phyloP scores from a whole-genome alignment of 2,888 invertebrate species.

The Fragum whitleyi region DNA sequence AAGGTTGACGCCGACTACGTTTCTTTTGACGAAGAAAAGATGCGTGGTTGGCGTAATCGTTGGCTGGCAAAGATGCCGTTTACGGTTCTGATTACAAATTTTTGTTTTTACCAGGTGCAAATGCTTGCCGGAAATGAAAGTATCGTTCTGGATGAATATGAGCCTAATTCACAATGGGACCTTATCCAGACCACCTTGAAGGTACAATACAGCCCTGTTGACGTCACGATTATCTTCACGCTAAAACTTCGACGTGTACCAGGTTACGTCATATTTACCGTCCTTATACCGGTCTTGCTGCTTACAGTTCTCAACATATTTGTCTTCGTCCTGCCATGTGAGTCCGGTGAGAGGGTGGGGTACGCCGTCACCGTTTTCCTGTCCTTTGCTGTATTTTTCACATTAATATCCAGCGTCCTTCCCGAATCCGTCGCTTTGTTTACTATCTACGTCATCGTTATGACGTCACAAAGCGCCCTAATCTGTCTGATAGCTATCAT shows the following conservation, averaged over 20 bases:
- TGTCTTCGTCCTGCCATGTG: constrained; percentile 29
- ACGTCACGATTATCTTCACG: not conserved
- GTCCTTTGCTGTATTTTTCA: constrained; percentile 28
- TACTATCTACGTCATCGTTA: constrained; percentile 10
- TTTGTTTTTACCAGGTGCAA: not conserved
- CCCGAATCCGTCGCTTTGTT: constrained; percentile 11
- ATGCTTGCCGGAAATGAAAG: not conserved
- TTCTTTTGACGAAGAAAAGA: too few species aligned
- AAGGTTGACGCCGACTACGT: too few species aligned
- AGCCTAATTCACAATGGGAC: constrained; percentile 8
- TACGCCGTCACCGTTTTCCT: constrained; percentile 26
- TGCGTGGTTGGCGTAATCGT: too few species aligned
- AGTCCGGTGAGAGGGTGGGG: constrained; percentile 22
- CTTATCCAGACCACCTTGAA: not conserved
- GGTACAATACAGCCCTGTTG: not conserved
- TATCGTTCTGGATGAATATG: constrained; percentile 11
- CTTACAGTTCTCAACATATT: constrained; percentile 7
- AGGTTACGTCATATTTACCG: not conserved
- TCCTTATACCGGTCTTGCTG: constrained; percentile 5
- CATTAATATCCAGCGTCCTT: not conserved
- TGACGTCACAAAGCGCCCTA: constrained; percentile 11
- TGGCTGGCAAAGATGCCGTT: too few species aligned
- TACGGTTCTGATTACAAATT: too few species aligned
- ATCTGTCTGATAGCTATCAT: constrained; percentile 8
- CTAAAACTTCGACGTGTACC: not conserved